Conservation (phyloP, 2,888 invertebrate genomes). For the Drosophila anomalipes region DNA sequence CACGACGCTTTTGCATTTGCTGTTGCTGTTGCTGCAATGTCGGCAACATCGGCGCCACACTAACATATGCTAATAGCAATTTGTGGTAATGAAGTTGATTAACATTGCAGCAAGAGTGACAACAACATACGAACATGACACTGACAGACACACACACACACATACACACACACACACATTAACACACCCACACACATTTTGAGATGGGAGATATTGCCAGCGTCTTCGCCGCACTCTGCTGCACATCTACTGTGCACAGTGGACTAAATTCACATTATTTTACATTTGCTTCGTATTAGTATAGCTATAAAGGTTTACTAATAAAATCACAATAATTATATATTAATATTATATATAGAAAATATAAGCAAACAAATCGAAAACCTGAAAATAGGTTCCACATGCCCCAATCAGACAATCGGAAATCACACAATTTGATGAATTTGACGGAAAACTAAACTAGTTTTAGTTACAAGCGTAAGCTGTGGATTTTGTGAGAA, state of each 20-base stretch:
- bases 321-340: background rate
- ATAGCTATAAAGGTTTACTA: background rate
- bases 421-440: background rate
- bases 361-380: background rate
- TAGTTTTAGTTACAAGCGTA: background rate
- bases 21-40: constrained; percentile 25
- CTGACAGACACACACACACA: constrained; percentile 26
- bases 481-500: background rate
- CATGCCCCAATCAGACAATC: background rate
- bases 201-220: constrained; percentile 14
- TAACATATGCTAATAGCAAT: constrained; percentile 82
- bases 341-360: no score
- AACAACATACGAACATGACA: constrained; percentile 70
- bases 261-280: constrained; percentile 1
- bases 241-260: constrained; percentile 29
- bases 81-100: constrained; percentile 82
- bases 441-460: background rate
- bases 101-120: constrained; percentile 80
- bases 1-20: constrained; percentile 13
- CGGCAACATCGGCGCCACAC: constrained; percentile 62
- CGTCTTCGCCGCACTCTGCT: constrained; percentile 24
- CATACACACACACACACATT: constrained; percentile 7
- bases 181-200: constrained; percentile 8
- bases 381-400: background rate
- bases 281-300: fast-evolving